Base-by-base conservation (phyloP, 2,113 vertebrate genomes). In the Urocitellus parryii region DNA sequence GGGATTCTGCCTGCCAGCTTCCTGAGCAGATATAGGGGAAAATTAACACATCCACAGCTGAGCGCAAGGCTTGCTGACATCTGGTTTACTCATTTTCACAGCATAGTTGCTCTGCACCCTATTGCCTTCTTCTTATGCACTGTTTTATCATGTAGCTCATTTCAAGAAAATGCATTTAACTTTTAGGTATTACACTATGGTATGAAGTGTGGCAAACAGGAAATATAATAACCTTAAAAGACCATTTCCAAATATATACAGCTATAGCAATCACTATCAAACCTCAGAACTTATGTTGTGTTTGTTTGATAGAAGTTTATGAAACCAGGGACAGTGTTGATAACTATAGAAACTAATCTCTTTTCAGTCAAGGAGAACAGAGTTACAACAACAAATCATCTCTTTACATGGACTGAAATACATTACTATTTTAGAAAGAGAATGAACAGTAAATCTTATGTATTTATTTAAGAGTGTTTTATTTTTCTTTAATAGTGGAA, bases 121-220 rank as follows among this genome's bases (percentile, higher is more conserved):
- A 77, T 77, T 97, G 91, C 95, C 91, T 82, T 93, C 93, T 87
- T 96, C 67, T 89, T 94, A 91, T 84, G 76, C 42, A 82, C 72
- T 93, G 95, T 98, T 96, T 91, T 65, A 91, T 97, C 88, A 83
- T 95, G 94, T 95, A 96, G 96, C 89, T 97, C 88, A 96, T 98
- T 98, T 97, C 63, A 97, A 96, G 97, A 95, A 97, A 97, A 97
- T 90, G 86, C 95, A 63, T 97, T 97, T 96, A 96, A 94, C 88
- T 96, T 96, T 95, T 97, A 97, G 96, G 94, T 96, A 95, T 90
- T 96, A 94, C 78, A 97, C 84, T 95, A 96, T 89, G 94, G 88
- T 92, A 96, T 93, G 91, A 96, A 96, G 76, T 96, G 80, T 93
- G 79, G 92, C 91, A 96, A 97, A 91, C 80, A 96, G 96, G 80